These are phyloP conservation scores for Falco biarmicus DNA, from an alignment of 2,797 vertebrate species.

Conservation along the genomic window DNA sequence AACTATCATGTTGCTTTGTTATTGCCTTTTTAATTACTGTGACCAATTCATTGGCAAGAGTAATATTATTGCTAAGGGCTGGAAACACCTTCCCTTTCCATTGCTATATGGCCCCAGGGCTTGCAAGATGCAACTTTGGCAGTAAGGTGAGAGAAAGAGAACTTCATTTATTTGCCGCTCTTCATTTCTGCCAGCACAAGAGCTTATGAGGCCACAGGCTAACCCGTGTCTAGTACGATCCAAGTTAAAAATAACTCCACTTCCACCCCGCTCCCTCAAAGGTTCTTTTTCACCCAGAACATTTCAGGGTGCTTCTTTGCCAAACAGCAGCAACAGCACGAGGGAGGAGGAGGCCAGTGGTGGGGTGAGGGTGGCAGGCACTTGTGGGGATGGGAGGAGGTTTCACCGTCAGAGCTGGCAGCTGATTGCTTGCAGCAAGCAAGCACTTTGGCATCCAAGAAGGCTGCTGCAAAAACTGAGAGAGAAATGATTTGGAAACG, in stretches of 20 bases:
- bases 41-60: constrained; percentile 31
- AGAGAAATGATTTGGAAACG: not conserved
- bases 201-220: not conserved
- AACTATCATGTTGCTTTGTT: not conserved
- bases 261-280: not conserved
- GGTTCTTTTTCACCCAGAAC: not conserved
- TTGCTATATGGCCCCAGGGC: not conserved
- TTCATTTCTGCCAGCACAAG: not conserved
- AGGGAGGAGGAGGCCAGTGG: not conserved
- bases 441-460: not conserved
- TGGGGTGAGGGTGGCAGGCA: not conserved
- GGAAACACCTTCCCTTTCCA: not conserved
- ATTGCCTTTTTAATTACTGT: constrained; percentile 51
- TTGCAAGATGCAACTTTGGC: constrained; percentile 3
- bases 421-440: not conserved
- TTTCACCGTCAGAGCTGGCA: not conserved
- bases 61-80: not conserved
- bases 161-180: constrained; percentile 17
- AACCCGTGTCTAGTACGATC: not conserved
- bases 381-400: not conserved
- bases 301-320: not conserved
- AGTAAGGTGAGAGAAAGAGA: constrained; percentile 27
- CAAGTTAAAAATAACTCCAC: not conserved
- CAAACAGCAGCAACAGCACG: not conserved
- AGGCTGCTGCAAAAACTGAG: not conserved